These are phyloP conservation scores for Psittacula derbiana DNA, from an alignment of 2,797 vertebrate genomes.

Conservation along the genomic window DNA sequence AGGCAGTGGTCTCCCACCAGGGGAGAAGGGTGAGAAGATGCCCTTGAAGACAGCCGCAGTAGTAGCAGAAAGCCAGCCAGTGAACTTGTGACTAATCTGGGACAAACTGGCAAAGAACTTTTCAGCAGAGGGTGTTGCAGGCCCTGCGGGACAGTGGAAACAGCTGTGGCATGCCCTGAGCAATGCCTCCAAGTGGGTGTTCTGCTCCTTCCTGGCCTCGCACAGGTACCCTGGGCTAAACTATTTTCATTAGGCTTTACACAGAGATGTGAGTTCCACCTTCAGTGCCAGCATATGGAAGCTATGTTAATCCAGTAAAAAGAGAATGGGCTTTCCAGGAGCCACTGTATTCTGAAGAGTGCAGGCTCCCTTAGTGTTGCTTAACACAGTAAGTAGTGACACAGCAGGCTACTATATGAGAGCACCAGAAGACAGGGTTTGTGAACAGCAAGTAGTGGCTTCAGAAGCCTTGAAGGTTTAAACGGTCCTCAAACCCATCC, in stretches of 20 bases:
- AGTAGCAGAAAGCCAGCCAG: not conserved
- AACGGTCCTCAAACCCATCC: not conserved
- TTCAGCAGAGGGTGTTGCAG: not conserved
- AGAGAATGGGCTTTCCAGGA: not conserved
- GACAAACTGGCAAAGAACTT: not conserved
- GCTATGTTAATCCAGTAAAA: not conserved
- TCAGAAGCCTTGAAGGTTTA: not conserved
- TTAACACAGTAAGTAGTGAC: not conserved
- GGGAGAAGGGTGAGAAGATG: not conserved
- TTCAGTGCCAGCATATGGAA: not conserved
- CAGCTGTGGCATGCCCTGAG: not conserved
- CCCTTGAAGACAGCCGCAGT: not conserved
- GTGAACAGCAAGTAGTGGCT: not conserved
- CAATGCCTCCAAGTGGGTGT: not conserved
- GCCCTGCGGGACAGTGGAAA: not conserved
- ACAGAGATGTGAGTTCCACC: not conserved
- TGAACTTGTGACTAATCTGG: not conserved
- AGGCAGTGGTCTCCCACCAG: not conserved
- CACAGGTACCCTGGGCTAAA: not conserved
- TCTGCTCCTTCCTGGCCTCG: not conserved
- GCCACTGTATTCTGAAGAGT: not conserved
- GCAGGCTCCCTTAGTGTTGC: not conserved
- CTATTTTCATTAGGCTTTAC: not conserved
- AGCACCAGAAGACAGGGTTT: not conserved
- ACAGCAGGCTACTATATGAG: fast-evolving